phyloP scores from a whole-genome alignment of 2,888 invertebrate species.

The Bursaphelenchus okinawaensis region DNA sequence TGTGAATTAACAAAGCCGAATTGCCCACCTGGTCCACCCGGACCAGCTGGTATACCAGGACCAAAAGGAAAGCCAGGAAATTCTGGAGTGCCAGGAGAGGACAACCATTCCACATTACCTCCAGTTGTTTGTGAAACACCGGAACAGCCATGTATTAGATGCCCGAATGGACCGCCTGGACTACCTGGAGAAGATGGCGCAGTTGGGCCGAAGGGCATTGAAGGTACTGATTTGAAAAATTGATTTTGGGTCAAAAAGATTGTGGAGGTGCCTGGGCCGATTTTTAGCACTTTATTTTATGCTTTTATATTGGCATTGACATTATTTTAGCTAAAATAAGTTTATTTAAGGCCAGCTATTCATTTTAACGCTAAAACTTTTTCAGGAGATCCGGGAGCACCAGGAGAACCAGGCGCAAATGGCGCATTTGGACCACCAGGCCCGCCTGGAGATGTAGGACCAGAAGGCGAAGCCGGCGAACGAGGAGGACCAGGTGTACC shows the following conservation, averaged over 20 bases:
- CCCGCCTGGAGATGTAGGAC: neutral
- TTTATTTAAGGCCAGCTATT: no score
- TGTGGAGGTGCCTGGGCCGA: no score
- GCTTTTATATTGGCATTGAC: no score
- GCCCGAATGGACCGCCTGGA: conserved; percentile 5
- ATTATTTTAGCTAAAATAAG: no score
- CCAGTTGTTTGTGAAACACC: neutral
- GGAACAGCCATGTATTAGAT: neutral
- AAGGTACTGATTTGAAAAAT: neutral
- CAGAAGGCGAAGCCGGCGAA: neutral
- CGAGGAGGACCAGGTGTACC: neutral
- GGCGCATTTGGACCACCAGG: neutral
- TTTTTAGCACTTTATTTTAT: no score
- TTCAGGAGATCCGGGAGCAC: neutral
- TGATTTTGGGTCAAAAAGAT: neutral
- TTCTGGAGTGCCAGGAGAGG: neutral
- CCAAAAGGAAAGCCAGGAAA: neutral
- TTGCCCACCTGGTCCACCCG: conserved; percentile 29
- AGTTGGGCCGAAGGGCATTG: neutral
- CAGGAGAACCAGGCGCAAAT: neutral
- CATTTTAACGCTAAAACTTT: no score
- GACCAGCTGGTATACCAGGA: conserved; percentile 15
- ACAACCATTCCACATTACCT: neutral
- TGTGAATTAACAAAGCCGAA: conserved; percentile 50
- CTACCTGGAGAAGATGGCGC: neutral